A percentile compares a stretch with the other conserved stretches of the same genome.
phyloP scores from a whole-genome alignment of 2,113 vertebrate genomes.

The Rhinolophus ferrumequinum region DNA sequence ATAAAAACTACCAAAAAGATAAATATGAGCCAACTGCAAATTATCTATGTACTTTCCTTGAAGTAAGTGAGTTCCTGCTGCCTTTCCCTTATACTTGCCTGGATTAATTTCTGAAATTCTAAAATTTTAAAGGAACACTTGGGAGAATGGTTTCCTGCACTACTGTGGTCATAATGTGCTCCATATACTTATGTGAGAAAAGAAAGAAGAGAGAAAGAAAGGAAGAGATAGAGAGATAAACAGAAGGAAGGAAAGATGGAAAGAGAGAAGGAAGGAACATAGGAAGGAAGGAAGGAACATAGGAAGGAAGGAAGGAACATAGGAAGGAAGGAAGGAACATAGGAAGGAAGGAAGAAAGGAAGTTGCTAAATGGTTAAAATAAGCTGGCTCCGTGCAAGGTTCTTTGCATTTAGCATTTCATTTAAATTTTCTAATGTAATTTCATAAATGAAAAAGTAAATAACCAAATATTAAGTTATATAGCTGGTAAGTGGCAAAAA shows the following conservation, averaged over 20 bases:
- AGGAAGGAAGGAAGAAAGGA: not conserved
- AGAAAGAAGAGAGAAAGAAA: not conserved
- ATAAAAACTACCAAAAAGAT: constrained; percentile 30
- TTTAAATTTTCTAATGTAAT: not conserved
- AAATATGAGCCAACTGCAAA: not conserved
- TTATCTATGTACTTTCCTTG: not conserved
- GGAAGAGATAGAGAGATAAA: not conserved
- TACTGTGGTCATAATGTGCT: not conserved
- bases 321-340: not conserved
- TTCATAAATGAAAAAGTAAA: not conserved
- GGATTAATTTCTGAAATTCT: not conserved
- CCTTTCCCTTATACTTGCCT: not conserved
- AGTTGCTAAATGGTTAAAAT: not conserved
- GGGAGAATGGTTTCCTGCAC: not conserved
- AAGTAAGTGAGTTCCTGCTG: not conserved
- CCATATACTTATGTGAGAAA: not conserved
- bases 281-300: not conserved
- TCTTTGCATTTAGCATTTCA: not conserved
- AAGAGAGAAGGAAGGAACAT: not conserved
- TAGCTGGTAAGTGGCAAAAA: not conserved
- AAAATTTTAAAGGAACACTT: not conserved
- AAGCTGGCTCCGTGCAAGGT: not conserved
- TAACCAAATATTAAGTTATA: not conserved
- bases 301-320: not conserved
- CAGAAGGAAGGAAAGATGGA: not conserved